These are phyloP conservation scores for Ophonus ardosiacus DNA, from an alignment of 2,888 invertebrate species.

Conservation along the genomic window DNA sequence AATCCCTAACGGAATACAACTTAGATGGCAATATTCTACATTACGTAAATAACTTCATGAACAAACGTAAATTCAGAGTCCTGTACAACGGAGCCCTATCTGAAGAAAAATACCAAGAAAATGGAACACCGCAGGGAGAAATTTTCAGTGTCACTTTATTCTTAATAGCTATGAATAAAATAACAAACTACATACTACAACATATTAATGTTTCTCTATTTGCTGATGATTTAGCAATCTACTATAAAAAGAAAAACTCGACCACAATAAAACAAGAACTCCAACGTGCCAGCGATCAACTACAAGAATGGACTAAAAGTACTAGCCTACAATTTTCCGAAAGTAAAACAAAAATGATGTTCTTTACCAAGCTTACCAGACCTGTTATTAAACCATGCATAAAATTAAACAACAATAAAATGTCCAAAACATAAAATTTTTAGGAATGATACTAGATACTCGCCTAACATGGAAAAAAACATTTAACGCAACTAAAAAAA, in stretches of 20 bases:
- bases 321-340: neutral
- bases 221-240: conserved; percentile 4
- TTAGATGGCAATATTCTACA: neutral
- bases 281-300: neutral
- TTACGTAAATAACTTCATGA: conserved; percentile 8
- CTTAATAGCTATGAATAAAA: conserved; percentile 64
- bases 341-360: conserved; percentile 14
- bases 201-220: neutral
- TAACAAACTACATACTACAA: neutral
- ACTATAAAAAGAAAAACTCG: conserved; percentile 8
- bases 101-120: neutral
- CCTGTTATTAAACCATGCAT: neutral
- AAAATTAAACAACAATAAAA: neutral
- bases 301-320: neutral
- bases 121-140: conserved; percentile 21
- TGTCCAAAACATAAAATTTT: neutral
- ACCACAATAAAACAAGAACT: conserved; percentile 4
- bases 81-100: neutral
- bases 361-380: neutral
- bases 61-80: conserved; percentile 1
- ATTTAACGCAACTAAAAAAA: neutral
- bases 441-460: neutral
- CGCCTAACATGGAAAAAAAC: conserved; percentile 8
- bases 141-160: conserved; percentile 64
- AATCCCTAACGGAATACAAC: conserved; percentile 4